Conservation (phyloP, 2,888 invertebrate species). For the Apamea monoglypha region DNA sequence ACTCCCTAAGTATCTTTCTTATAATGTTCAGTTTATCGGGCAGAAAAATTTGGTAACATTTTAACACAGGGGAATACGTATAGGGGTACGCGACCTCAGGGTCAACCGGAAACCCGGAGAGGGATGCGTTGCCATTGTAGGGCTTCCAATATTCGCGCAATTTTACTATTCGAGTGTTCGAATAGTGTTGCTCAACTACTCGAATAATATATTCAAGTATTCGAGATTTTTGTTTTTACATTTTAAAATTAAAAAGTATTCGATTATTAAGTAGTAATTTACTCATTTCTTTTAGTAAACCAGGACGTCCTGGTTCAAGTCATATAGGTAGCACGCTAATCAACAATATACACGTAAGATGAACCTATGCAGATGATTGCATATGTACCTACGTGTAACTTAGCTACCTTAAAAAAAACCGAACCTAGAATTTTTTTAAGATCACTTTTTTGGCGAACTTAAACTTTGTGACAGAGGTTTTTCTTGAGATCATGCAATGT, state of each 20-base stretch:
- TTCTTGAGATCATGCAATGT: neutral
- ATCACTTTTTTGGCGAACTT: no score
- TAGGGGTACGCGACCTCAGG: conserved; percentile 79
- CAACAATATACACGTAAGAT: no score
- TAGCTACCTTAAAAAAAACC: no score
- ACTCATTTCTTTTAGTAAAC: no score
- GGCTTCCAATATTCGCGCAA: neutral
- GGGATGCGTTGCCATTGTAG: conserved; percentile 75
- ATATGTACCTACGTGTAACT: no score
- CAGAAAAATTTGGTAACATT: conserved; percentile 39
- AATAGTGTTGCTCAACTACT: neutral
- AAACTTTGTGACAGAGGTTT: neutral
- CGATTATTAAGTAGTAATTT: no score
- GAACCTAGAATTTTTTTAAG: neutral
- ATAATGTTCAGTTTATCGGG: conserved; percentile 21
- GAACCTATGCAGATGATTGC: no score
- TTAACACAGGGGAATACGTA: conserved; percentile 47
- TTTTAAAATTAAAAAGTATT: neutral
- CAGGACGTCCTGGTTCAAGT: no score
- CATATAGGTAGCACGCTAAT: no score
- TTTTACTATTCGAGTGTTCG: neutral
- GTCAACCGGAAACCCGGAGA: conserved; percentile 76
- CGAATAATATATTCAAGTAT: neutral
- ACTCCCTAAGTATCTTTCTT: neutral
- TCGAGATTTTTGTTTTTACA: neutral